Evolutionary conservation across 2,888 invertebrate genomes (phyloP).

Genomic region (Eristalinus sepulchralis): DNA sequence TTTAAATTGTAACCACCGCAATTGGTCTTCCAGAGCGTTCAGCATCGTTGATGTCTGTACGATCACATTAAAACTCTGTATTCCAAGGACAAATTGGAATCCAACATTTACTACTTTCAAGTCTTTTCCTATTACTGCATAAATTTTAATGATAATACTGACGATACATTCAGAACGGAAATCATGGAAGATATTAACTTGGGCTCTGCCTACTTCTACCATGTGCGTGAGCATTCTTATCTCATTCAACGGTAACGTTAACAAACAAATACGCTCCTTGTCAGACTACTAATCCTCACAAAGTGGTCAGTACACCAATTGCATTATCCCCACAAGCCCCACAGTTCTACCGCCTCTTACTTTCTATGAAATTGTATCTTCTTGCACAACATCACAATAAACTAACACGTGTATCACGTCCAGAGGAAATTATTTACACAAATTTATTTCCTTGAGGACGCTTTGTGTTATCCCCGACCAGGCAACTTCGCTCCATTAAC

Average conservation of each 20-base stretch:
- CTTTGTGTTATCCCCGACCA: not conserved
- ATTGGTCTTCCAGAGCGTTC: too few relatives aligned
- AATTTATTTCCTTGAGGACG: not conserved
- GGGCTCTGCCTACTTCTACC: too few relatives aligned
- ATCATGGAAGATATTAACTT: too few relatives aligned
- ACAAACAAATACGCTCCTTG: not conserved
- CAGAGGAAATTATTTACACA: not conserved
- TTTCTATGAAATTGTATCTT: not conserved
- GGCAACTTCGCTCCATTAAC: not conserved
- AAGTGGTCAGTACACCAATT: not conserved
- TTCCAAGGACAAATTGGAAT: too few relatives aligned
- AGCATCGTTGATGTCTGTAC: too few relatives aligned
- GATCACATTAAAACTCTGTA: too few relatives aligned
- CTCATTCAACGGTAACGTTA: not conserved
- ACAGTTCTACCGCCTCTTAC: not conserved
- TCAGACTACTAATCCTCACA: not conserved
- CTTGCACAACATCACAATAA: not conserved
- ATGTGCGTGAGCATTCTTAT: too few relatives aligned
- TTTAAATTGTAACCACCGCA: too few relatives aligned
- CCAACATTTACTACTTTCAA: too few relatives aligned
- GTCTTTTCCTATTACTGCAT: too few relatives aligned
- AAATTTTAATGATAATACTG: too few relatives aligned
- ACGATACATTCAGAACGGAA: too few relatives aligned
- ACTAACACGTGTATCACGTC: not conserved
- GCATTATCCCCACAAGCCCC: not conserved